A percentile compares a stretch with the other conserved stretches of the same genome.
Evolutionary conservation across 1,140 invertebrate genomes (phyloP).

Genomic region (Pseudomyrmex cubaensis): DNA sequence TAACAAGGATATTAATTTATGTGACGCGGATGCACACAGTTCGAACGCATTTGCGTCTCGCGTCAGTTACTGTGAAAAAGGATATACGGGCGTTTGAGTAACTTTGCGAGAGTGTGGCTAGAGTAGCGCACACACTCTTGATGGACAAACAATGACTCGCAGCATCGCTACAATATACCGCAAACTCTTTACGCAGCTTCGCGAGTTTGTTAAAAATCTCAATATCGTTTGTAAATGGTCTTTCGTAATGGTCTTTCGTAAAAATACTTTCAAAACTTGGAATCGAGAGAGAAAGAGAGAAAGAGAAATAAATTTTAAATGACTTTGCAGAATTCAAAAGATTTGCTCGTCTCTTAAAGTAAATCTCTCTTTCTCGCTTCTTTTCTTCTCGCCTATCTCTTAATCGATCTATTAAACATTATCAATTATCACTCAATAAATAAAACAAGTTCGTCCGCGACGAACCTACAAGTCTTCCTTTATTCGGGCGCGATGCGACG

Average conservation of each 20-base stretch:
- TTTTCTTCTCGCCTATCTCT: too few relatives aligned
- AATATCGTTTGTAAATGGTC: not conserved
- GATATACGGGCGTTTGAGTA: not conserved
- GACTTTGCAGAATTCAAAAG: too few relatives aligned
- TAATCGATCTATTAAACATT: not conserved
- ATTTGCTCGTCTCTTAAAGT: too few relatives aligned
- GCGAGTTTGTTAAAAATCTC: not conserved
- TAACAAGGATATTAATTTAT: conserved; percentile 17
- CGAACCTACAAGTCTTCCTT: too few relatives aligned
- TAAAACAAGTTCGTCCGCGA: not conserved
- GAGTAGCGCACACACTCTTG: not conserved
- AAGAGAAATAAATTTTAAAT: too few relatives aligned
- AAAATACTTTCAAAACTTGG: too few relatives aligned
- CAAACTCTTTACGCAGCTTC: not conserved
- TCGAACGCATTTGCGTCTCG: not conserved
- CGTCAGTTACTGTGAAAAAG: conserved; percentile 1
- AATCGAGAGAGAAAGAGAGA: too few relatives aligned
- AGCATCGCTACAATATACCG: not conserved
- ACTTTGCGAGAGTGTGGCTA: not conserved
- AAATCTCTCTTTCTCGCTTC: too few relatives aligned
- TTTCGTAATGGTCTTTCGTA: not conserved
- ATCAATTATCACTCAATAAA: not conserved
- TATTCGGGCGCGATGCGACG: not conserved
- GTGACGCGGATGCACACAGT: not conserved
- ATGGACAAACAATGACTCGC: conserved; percentile 13